Evolutionary conservation across 2,888 invertebrate species (phyloP).

Genomic region (Nebria salina): DNA sequence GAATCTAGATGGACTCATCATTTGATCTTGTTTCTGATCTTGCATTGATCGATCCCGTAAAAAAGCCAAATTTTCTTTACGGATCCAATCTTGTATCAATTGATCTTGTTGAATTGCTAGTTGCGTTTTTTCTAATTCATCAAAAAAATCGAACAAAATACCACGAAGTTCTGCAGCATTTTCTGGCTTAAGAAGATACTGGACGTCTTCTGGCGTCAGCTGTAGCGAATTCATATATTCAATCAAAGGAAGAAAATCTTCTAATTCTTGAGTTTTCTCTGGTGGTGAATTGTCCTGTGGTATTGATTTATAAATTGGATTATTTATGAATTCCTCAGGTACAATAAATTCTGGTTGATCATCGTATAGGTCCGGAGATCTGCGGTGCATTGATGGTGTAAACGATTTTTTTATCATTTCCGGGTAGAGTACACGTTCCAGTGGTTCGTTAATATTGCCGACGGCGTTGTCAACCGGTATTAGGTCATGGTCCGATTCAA

Average conservation of each 20-base stretch:
- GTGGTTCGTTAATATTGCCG: slow-evolving; percentile 62
- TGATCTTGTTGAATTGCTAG: slow-evolving; percentile 48
- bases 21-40: slow-evolving; percentile 49
- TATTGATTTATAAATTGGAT: slow-evolving; percentile 12
- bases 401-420: slow-evolving; percentile 56
- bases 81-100: slow-evolving; percentile 42
- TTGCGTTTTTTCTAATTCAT: slow-evolving; percentile 48
- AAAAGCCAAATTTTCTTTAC: slow-evolving; percentile 59
- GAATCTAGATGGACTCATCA: slow-evolving; percentile 55
- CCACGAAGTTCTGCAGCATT: slow-evolving; percentile 48
- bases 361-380: slow-evolving; percentile 50
- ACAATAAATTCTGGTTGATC: slow-evolving; percentile 43
- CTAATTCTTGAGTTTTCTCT: slow-evolving; percentile 50
- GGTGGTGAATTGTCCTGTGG: slow-evolving; percentile 4
- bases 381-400: slow-evolving; percentile 60
- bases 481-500: slow-evolving; percentile 44
- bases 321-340: slow-evolving; percentile 21
- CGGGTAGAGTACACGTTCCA: slow-evolving; percentile 52
- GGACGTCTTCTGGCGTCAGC: slow-evolving; percentile 54
- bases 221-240: slow-evolving; percentile 54
- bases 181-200: slow-evolving; percentile 54
- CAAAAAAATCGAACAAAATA: slow-evolving; percentile 53
- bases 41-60: slow-evolving; percentile 60
- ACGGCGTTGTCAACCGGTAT: slow-evolving; percentile 23
- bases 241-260: slow-evolving; percentile 53